Base-by-base conservation (phyloP, 64 coral and sea anemone genomes). In the Pocillopora damicornis region DNA sequence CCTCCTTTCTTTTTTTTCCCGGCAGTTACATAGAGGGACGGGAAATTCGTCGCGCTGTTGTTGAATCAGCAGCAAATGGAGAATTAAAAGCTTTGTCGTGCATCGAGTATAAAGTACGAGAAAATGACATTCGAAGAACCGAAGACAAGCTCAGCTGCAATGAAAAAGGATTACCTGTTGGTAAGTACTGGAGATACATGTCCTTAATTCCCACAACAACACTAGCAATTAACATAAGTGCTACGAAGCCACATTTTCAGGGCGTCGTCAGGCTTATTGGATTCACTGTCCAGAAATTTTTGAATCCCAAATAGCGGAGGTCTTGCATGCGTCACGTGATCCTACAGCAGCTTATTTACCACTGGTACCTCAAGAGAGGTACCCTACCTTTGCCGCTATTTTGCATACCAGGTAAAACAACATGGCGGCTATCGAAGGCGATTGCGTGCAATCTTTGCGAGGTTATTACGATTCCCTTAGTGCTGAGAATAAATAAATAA, bases 21-120 rank as follows among this genome's bases (percentile, higher is more conserved):
- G 25, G 8, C 69, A 88, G 86, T 30, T 88, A 77, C 74, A 88
- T 78, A 13, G 60, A 75, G 22, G 86, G 86, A 64, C 25, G 86
- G 77, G 86, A 88, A 58, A 77, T 88, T 61, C 59, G 86, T 22
- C 23, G 74, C 35, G 86, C 34, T 10, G 26, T 88, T 63, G 4
- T 88, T 6, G 18, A 60, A 10, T 75, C 74, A 23, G 12, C 4
- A 4, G 11, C 75, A 59, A 37, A 17, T 35, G 75, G 75, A 20
- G 17, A 87, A 8, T 61, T 88, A 64, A 17, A 62, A 64, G 74
- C 76, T 6, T 64, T 88, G 74, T 42, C 73, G 5, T 63, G 59
- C 14, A 18, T 88, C 1, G 86, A 88, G 63, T 88, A 77, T 35
- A 64, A 88, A 16, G 37, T 88, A 22, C 34, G 59, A 35, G 17